phyloP scores from a whole-genome alignment of 2,113 vertebrate genomes.

The Litocranius walleri region DNA sequence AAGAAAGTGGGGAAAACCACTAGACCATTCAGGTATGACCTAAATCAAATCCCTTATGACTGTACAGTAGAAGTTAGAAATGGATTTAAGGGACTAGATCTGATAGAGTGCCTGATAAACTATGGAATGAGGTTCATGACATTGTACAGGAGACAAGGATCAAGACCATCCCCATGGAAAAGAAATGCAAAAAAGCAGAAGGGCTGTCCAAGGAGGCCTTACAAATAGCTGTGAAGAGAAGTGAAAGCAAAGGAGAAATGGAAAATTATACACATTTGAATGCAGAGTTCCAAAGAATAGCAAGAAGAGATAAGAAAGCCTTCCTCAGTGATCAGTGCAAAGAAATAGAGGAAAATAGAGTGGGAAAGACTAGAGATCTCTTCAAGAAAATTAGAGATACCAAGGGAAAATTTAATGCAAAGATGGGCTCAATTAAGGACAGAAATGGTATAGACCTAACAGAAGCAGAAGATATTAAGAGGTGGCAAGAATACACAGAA shows the following conservation, averaged over 20 bases:
- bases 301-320: neutral
- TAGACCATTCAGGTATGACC: neutral
- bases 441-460: neutral
- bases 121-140: rapidly evolving
- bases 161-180: neutral
- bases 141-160: neutral
- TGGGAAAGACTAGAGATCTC: neutral
- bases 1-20: neutral
- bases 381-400: neutral
- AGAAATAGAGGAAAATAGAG: neutral
- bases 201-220: neutral
- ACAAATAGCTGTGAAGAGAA: neutral
- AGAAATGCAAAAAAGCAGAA: neutral
- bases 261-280: neutral
- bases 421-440: neutral
- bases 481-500: neutral
- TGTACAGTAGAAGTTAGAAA: neutral
- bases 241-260: neutral
- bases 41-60: neutral
- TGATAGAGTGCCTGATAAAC: neutral
- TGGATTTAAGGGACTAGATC: neutral
- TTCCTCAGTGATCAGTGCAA: neutral
- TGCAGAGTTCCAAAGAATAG: neutral
- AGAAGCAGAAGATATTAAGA: neutral
- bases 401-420: neutral